Base-by-base conservation (phyloP, 2,888 invertebrate species). In the Tholera decimalis region DNA sequence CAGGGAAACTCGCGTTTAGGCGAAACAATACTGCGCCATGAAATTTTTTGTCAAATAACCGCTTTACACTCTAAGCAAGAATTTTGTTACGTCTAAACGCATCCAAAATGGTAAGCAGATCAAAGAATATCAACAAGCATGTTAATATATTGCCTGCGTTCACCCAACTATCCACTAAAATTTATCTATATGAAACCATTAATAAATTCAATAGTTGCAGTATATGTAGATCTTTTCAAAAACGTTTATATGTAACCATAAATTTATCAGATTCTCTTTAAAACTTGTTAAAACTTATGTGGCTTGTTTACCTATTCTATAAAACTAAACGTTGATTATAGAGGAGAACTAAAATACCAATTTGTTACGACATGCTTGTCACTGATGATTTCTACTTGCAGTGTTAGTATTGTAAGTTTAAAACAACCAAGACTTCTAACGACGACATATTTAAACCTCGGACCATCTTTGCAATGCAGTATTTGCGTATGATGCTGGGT, bases 281-380 rank as follows among this genome's bases (percentile, higher is more conserved):
- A 18, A 26, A 26, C n/a, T 15, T 18, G 22, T 35, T 13, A 28
- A 57, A 54, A 22, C 8, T 37, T 41, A 15, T 26, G 13, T 5
- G 9, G 47, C 7, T 54, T 39, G 28, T 30, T 11, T 41, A 26
- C 22, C n/a, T 62, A 5, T 41, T 47, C 26, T 6, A 46, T 15
- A 24, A 70, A 53, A 37, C n/a, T 49, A 73, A 59, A 39, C 22
- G 1, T 35, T 55, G 39, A 56, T 65, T 56, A 24, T n/a, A 37
- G 26, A 46, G 26, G 22, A 54, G 57, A 9, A 47, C 43, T 50
- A 43, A 60, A 33, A 57, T 54, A 43, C 46, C 9, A 55, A 51
- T 67, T 43, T 47, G 41, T 57, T 53, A 74, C 15, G 24, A 37
- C 74, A 75, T 75, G 75, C 79, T 78, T n/a, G n/a, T 47, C 35